Evolutionary conservation across 2,113 vertebrate species (phyloP), one percentile per base, ranked within the genome.

Genomic region (Jaculus jaculus): DNA sequence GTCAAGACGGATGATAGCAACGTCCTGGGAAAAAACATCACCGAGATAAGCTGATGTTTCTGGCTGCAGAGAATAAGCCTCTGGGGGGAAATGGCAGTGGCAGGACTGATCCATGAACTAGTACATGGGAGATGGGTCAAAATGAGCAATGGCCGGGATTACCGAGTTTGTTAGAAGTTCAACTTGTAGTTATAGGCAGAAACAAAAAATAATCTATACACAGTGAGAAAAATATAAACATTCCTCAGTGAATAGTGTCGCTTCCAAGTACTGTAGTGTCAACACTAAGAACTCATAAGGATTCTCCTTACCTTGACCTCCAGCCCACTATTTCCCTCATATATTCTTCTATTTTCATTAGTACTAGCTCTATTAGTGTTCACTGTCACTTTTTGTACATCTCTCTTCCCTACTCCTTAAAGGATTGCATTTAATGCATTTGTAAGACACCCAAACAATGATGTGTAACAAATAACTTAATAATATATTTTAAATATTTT

Each of bases 371-470:
- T 91, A 7, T 81, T 79, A 84, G 3, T 68, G 54, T 13, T 84
- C 51, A 34, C 0, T 86, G 84, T 75, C 65, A 75, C 83, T 61
- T 93, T 74, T 83, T 75, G 72, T 37, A 81, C 39, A 87, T 47
- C 15, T 37, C 47, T 54, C 23, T 87, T 5, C 24, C 12, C 13
- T 77, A 68, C 2, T 83, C 58, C 30, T 26, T 86, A 58, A 93
- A 90, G 20, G n/a, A 61, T 95, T 28, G 77, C 39, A 74, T 54
- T 34, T 86, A 90, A 83, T 12, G 86, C 85, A 80, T 47, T 30
- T 42, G 61, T 77, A 88, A 32, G 58, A 30, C 13, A 80, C 6
- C 47, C 5, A 87, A 89, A 90, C 84, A 83, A 60, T 54, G 28
- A 84, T 39, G 75, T 23, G 23, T 85, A 96, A 75, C 37, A 82